These are phyloP conservation scores for Dione vanillae DNA, from an alignment of 2,888 invertebrate genomes.

Conservation along the genomic window DNA sequence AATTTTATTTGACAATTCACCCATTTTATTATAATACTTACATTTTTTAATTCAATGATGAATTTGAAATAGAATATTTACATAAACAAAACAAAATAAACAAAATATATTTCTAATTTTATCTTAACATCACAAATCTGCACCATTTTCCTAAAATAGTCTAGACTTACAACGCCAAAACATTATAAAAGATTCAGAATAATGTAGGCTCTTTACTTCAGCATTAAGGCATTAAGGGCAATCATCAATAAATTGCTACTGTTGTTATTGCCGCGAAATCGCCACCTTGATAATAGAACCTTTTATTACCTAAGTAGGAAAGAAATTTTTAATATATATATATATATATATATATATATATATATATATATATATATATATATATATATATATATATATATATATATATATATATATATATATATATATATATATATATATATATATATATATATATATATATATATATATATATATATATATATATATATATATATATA, in stretches of 20 bases:
- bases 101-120: not conserved
- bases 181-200: slow-evolving; percentile 27
- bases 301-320: slow-evolving; percentile 14
- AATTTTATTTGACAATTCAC: not conserved
- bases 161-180: not conserved
- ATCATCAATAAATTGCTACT: slow-evolving; percentile 52
- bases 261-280: slow-evolving; percentile 47
- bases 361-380: not conserved
- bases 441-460: too few relatives aligned
- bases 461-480: too few relatives aligned
- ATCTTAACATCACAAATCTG: not conserved
- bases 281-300: slow-evolving; percentile 33
- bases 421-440: too few relatives aligned
- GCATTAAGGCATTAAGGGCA: slow-evolving; percentile 42
- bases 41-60: too few relatives aligned
- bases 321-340: not conserved
- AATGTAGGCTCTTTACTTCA: slow-evolving; percentile 35
- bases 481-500: too few relatives aligned
- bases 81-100: too few relatives aligned
- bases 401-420: too few relatives aligned
- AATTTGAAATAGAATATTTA: too few relatives aligned
- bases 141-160: not conserved
- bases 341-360: too few relatives aligned
- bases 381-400: too few relatives aligned
- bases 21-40: not conserved